These are phyloP conservation scores for Morone saxatilis DNA, from an alignment of 2,113 vertebrate genomes.

Conservation along the genomic window DNA sequence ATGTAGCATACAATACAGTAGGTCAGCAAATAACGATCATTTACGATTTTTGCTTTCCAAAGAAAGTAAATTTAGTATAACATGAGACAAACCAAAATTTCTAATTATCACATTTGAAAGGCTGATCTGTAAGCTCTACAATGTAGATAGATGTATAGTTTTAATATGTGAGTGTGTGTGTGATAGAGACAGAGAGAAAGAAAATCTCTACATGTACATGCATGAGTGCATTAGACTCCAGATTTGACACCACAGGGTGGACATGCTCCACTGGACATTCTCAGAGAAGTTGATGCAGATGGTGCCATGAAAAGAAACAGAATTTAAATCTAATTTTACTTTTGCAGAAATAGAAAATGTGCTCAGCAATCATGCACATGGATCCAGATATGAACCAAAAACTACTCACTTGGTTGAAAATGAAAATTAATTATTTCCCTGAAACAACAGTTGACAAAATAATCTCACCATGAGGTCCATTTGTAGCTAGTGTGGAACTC, in stretches of 20 bases:
- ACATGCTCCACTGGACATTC: conserved; percentile 63
- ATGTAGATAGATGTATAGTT: background rate
- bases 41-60: background rate
- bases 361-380: background rate
- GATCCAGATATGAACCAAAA: background rate
- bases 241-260: conserved; percentile 70
- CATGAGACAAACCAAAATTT: background rate
- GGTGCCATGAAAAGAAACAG: conserved; percentile 28
- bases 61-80: background rate
- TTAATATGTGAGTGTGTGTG: background rate
- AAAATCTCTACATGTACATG: conserved; percentile 27
- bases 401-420: background rate
- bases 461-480: background rate
- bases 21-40: background rate
- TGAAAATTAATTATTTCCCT: background rate
- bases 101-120: background rate
- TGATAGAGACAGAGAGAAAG: background rate
- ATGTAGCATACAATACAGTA: background rate
- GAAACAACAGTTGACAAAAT: background rate
- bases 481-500: background rate
- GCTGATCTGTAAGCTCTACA: background rate
- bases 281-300: conserved; percentile 51
- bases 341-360: background rate
- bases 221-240: conserved; percentile 58
- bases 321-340: background rate